Conservation (phyloP, 1,140 invertebrate genomes). For the Nephila pilipes region DNA sequence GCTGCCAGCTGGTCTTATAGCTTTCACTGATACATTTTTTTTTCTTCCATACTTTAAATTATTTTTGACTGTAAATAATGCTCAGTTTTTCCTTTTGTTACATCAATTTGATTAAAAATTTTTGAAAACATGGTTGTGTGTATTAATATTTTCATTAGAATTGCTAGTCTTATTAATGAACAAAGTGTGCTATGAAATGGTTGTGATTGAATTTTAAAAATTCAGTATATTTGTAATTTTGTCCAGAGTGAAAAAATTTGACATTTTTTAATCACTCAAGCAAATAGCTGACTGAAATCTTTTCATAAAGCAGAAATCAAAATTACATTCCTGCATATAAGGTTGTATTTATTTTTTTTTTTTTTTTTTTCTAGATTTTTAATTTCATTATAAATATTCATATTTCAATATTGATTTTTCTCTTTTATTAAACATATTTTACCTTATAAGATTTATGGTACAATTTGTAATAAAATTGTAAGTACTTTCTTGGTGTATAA, state of each 20-base stretch:
- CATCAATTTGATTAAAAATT: background rate
- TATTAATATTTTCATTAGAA: background rate
- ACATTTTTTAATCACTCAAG: background rate
- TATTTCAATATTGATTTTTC: too few relatives aligned
- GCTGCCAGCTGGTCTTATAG: slow-evolving; percentile 1
- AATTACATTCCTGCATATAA: background rate
- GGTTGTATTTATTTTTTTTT: background rate
- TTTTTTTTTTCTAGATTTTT: too few relatives aligned
- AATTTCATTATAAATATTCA: too few relatives aligned
- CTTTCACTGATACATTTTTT: background rate
- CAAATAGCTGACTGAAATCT: background rate
- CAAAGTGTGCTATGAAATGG: slow-evolving; percentile 22
- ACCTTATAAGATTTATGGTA: too few relatives aligned
- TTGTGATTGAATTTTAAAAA: background rate
- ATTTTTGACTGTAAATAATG: background rate
- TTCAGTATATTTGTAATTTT: too few relatives aligned
- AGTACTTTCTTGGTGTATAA: too few relatives aligned
- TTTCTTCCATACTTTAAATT: background rate
- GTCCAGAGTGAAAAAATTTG: too few relatives aligned
- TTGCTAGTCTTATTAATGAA: slow-evolving; percentile 10
- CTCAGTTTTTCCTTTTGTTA: slow-evolving; percentile 1
- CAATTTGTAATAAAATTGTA: too few relatives aligned
- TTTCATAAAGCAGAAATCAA: background rate
- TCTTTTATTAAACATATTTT: too few relatives aligned
- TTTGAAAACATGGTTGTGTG: background rate